A percentile compares a stretch with the other conserved stretches of the same genome.
These are phyloP conservation scores for Diaperis boleti DNA, from an alignment of 2,888 invertebrate species.

Conservation along the genomic window DNA sequence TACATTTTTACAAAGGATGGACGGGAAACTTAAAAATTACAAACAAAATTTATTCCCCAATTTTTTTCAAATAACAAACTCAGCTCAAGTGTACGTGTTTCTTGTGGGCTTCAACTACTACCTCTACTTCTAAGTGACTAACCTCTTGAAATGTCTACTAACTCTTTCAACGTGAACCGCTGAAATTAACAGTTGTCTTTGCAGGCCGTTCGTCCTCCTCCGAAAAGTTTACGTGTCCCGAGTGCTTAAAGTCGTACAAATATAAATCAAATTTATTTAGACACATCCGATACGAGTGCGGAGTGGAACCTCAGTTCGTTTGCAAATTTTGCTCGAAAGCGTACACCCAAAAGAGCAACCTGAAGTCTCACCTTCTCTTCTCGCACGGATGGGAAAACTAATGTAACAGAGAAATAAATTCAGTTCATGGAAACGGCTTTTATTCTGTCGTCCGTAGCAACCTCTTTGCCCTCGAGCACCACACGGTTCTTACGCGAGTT, in stretches of 20 bases:
- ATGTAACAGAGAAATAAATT: constrained; percentile 8
- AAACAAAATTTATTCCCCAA: too few species aligned
- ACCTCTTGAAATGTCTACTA: not conserved
- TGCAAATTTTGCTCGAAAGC: constrained; percentile 47
- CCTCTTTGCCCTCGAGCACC: not conserved
- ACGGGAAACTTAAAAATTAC: too few species aligned
- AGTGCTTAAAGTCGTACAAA: constrained; percentile 55
- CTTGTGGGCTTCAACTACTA: too few species aligned
- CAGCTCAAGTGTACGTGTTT: too few species aligned
- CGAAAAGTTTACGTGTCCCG: constrained; percentile 43
- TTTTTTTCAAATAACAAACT: too few species aligned
- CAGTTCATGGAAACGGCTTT: constrained; percentile 9
- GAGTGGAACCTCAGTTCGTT: constrained; percentile 46
- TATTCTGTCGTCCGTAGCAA: constrained; percentile 1
- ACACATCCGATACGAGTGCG: constrained; percentile 79
- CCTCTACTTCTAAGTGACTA: not conserved
- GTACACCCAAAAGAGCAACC: constrained; percentile 61
- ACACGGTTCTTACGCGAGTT: constrained; percentile 8
- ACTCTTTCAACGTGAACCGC: not conserved
- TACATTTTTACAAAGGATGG: too few species aligned
- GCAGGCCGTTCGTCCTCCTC: constrained; percentile 16
- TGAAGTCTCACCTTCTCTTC: constrained; percentile 62
- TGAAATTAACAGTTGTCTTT: constrained; percentile 30
- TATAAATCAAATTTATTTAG: constrained; percentile 66
- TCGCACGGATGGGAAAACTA: constrained; percentile 28